A percentile compares a stretch with the other conserved stretches of the same genome.
phyloP scores from a whole-genome alignment of 2,797 vertebrate genomes.

The Graptemys geographica region DNA sequence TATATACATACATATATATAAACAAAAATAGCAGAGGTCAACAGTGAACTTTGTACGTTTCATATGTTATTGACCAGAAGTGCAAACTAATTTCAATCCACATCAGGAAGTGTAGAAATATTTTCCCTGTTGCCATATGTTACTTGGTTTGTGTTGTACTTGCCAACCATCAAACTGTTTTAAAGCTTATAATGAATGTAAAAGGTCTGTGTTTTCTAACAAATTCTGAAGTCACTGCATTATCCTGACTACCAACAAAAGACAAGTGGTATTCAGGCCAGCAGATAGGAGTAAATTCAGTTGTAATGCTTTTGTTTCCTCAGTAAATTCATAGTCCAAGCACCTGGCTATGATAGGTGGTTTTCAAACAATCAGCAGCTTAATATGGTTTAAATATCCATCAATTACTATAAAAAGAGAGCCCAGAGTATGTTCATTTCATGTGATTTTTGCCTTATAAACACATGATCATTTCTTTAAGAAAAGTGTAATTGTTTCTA shows the following conservation, averaged over 20 bases:
- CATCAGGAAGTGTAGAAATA: constrained; percentile 65
- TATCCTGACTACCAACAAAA: constrained; percentile 32
- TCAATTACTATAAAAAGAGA: constrained; percentile 67
- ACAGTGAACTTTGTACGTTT: constrained; percentile 75
- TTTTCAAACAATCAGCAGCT: constrained; percentile 66
- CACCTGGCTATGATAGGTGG: constrained; percentile 34
- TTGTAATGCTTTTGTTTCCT: not conserved
- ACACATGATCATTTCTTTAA: constrained; percentile 70
- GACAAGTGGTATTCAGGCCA: constrained; percentile 29
- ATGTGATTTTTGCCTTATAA: constrained; percentile 85
- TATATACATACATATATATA: constrained; percentile 19
- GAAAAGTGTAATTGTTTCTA: constrained; percentile 67
- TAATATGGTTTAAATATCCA: constrained; percentile 65
- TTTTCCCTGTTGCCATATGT: constrained; percentile 17
- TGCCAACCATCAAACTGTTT: constrained; percentile 65
- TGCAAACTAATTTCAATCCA: constrained; percentile 69
- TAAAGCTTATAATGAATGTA: constrained; percentile 77
- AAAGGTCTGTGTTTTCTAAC: constrained; percentile 65
- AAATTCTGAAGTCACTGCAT: constrained; percentile 41
- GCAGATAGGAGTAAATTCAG: constrained; percentile 31
- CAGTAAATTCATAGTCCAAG: constrained; percentile 42
- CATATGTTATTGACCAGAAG: constrained; percentile 67
- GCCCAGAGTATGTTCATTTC: constrained; percentile 61
- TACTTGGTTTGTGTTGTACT: constrained; percentile 62
- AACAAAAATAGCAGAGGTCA: constrained; percentile 61